phyloP scores from a whole-genome alignment of 2,888 invertebrate species.

The Drosophila pseudotakahashii region DNA sequence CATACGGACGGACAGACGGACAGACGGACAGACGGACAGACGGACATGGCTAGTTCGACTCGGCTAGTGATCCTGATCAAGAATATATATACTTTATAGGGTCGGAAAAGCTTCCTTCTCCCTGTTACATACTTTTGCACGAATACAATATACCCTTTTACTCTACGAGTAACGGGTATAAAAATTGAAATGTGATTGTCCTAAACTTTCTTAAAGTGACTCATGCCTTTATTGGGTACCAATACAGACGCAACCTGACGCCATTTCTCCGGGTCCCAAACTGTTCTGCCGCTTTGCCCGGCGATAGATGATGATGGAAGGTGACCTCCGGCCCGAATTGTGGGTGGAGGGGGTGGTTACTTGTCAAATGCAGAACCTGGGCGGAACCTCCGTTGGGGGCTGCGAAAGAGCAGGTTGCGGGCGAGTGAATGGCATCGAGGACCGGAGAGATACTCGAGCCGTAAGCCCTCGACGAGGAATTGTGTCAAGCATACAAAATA shows the following conservation, averaged over 20 bases:
- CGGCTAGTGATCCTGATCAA: no score
- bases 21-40: no score
- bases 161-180: no score
- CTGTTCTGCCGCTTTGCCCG: slow-evolving; percentile 1
- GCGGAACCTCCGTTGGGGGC: slow-evolving; percentile 29
- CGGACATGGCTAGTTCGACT: no score
- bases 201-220: neutral
- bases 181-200: no score
- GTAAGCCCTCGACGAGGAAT: slow-evolving; percentile 64
- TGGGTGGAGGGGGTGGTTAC: neutral
- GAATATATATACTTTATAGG: no score
- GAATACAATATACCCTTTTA: no score
- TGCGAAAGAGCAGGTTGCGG: slow-evolving; percentile 68
- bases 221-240: slow-evolving; percentile 21
- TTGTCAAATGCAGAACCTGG: slow-evolving; percentile 30
- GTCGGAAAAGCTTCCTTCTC: no score
- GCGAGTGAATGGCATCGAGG: slow-evolving; percentile 69
- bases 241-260: slow-evolving; percentile 18
- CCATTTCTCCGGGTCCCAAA: slow-evolving; percentile 14
- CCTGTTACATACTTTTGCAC: no score
- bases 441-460: slow-evolving; percentile 59
- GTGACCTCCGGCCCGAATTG: slow-evolving; percentile 14
- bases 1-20: no score
- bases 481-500: slow-evolving; percentile 74
- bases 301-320: slow-evolving; percentile 23